Evolutionary conservation across 2,797 vertebrate species (phyloP).

Genomic region (Spinibarbus caldwelli): DNA sequence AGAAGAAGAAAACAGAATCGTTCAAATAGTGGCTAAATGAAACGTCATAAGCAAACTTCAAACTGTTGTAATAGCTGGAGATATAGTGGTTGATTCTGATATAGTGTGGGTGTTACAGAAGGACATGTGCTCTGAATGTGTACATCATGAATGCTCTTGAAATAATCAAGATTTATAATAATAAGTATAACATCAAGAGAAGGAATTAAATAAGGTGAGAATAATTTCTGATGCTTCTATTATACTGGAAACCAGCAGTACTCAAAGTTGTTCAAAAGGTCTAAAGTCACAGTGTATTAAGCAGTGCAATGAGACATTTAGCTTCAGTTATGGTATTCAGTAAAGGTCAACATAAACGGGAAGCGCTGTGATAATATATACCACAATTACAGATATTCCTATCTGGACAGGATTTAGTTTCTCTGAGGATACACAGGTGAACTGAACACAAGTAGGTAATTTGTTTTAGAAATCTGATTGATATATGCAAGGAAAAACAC

Average conservation of each 20-base stretch:
- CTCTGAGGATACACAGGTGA: not conserved
- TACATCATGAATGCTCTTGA: not conserved
- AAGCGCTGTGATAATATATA: not conserved
- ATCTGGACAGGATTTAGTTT: not conserved
- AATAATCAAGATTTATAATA: not conserved
- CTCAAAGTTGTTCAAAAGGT: not conserved
- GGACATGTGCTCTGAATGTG: not conserved
- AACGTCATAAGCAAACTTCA: not conserved
- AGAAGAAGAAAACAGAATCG: not conserved
- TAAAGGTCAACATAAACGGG: slow-evolving; percentile 4
- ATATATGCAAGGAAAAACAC: not conserved
- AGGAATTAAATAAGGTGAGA: not conserved
- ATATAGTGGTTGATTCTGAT: not conserved
- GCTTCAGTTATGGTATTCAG: not conserved
- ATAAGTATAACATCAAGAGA: not conserved
- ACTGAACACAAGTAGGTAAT: not conserved
- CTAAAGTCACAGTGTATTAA: not conserved
- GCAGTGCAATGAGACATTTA: too few species aligned
- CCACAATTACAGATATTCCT: not conserved
- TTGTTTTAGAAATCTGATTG: not conserved
- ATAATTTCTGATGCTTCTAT: too few species aligned
- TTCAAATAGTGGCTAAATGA: not conserved
- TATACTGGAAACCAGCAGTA: not conserved
- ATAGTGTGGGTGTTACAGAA: not conserved
- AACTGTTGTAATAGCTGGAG: too few species aligned